Evolutionary conservation across 2,888 invertebrate species (phyloP).

Genomic region (Dicranocentrus wangi): DNA sequence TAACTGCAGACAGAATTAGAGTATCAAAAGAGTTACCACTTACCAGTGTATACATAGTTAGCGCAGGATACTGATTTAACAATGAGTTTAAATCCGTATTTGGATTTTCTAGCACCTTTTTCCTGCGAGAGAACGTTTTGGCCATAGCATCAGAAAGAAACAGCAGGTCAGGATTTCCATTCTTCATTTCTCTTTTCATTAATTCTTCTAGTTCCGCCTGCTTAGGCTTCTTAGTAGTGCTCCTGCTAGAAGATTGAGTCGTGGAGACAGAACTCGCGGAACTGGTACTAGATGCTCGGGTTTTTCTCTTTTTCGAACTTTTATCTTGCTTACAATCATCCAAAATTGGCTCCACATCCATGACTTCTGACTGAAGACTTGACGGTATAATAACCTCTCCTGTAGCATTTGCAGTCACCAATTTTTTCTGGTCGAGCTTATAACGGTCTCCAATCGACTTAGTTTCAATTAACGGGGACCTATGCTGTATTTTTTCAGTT

Average conservation of each 20-base stretch:
- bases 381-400: not conserved
- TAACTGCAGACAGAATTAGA: not conserved
- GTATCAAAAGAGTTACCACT: not conserved
- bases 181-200: conserved; percentile 10
- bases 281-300: not conserved
- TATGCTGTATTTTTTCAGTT: no score
- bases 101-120: not conserved
- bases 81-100: not conserved
- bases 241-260: not conserved
- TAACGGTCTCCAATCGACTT: no score
- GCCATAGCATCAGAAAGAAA: not conserved
- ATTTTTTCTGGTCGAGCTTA: no score
- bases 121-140: not conserved
- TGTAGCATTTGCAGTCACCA: not conserved
- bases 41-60: conserved; percentile 9
- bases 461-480: no score
- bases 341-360: no score
- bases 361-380: no score
- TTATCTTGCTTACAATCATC: not conserved
- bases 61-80: conserved; percentile 20
- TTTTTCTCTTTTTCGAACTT: not conserved
- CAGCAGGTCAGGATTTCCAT: not conserved
- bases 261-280: not conserved
- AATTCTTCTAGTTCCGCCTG: not conserved
- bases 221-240: not conserved